Evolutionary conservation across 2,888 invertebrate species (phyloP), one percentile per base, ranked within the genome.

Genomic region (Pandemis heparana): DNA sequence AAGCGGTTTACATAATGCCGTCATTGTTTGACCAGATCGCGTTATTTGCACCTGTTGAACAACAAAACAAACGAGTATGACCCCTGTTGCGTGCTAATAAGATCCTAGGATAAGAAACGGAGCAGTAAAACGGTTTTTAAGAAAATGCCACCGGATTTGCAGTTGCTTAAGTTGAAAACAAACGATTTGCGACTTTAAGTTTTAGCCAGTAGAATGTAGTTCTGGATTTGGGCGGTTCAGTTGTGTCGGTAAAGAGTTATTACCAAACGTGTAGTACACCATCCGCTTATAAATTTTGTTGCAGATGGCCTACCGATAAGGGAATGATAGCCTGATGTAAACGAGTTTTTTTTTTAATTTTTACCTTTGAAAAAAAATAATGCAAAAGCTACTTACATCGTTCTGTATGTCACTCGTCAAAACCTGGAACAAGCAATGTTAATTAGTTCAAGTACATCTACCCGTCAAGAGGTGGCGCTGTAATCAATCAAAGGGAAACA

Each of bases 291-390:
- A 81, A 83, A 83, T 81, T 70, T 81, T 75, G 80, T 79, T 81
- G 79, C 82, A 86, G 89, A 89, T 89, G 88, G 82, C 87, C 87
- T 85, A 87, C 77, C 72, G 88, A 87, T 89, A 87, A 85, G 77
- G 75, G 80, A 82, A 81, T 81, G 78, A 81, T 82, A 78, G 82
- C 80, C 79, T 77, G 78, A 80, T 79, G 75, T 75, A 76, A 71
- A 41, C 41, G 10, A 41, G 41, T 80, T 38, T 32, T 32, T 32
- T 32, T 2, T 32, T 32, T 32, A 32, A 32, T 32, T 23, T 1
- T 23, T 32, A 32, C 23, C 1, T 32, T 4, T 32, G 23, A 63
- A 63, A 56, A 53, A 65, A 65, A 65, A 53, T 32, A 1, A 32
- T 32, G 23, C 12, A 43, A 71, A 70, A 53, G 59, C 53, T 39